These are phyloP conservation scores for Spea bombifrons DNA, from an alignment of 2,113 vertebrate species.

Conservation along the genomic window DNA sequence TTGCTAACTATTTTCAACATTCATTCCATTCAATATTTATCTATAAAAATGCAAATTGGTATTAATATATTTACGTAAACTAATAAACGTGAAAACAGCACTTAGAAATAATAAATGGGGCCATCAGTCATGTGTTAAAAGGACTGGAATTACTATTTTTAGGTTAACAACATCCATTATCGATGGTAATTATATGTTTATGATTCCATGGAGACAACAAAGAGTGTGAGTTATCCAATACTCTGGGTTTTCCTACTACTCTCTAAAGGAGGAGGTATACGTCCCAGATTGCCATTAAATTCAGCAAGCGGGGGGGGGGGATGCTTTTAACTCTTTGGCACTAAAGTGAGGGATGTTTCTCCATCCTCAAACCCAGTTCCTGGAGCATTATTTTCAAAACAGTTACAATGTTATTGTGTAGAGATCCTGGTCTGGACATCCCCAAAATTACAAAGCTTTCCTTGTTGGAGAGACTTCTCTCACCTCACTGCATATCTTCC, in stretches of 20 bases:
- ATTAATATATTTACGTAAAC: conserved; percentile 37
- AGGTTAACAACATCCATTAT: conserved; percentile 35
- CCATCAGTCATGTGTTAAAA: conserved; percentile 20
- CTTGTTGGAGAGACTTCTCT: too few species aligned
- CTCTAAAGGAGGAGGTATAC: background rate
- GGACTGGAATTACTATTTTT: conserved; percentile 39
- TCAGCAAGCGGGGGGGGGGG: background rate
- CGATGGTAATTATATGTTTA: conserved; percentile 43
- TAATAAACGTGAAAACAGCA: conserved; percentile 29
- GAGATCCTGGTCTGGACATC: too few species aligned
- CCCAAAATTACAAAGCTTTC: too few species aligned
- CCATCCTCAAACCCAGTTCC: too few species aligned
- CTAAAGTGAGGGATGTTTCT: too few species aligned
- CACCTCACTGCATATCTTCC: too few species aligned
- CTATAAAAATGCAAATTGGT: conserved; percentile 33
- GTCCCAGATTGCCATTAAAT: background rate
- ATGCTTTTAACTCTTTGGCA: too few species aligned
- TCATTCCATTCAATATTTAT: conserved; percentile 22
- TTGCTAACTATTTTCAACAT: too few species aligned
- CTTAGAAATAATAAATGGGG: conserved; percentile 30
- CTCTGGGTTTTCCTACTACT: background rate
- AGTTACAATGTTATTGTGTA: too few species aligned
- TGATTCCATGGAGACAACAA: conserved; percentile 20
- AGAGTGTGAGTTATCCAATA: background rate
- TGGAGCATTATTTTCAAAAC: too few species aligned